Percentiles rank a stretch among this genome's conserved stretches.
These are phyloP conservation scores for Hippolais icterina DNA, from an alignment of 2,113 vertebrate genomes.

Conservation along the genomic window DNA sequence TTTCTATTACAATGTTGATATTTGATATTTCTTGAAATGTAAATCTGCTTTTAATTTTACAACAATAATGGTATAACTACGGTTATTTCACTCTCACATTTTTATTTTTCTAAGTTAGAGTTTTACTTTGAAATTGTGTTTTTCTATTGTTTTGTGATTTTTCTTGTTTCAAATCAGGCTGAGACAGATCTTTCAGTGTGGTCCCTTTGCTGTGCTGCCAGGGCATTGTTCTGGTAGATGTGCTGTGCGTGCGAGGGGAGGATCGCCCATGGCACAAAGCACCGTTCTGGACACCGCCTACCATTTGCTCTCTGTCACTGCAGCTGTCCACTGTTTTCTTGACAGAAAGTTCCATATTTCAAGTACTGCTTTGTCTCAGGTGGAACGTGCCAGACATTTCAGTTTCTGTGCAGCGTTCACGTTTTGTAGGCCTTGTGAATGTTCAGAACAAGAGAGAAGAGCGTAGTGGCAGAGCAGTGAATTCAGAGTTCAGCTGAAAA, in stretches of 20 bases:
- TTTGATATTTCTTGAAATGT: constrained; percentile 61
- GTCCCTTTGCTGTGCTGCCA: neutral
- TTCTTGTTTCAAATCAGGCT: neutral
- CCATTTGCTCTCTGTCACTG: neutral
- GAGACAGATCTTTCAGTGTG: neutral
- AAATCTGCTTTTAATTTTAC: constrained; percentile 73
- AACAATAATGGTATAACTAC: constrained; percentile 35
- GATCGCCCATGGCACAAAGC: neutral
- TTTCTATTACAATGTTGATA: constrained; percentile 67
- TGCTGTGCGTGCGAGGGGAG: neutral
- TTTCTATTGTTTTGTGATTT: neutral
- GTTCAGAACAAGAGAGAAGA: neutral
- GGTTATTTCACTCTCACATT: constrained; percentile 43
- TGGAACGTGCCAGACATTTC: neutral
- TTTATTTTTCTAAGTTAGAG: constrained; percentile 49
- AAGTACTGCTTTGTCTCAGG: neutral
- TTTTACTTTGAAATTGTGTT: constrained; percentile 32
- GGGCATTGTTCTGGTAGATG: neutral
- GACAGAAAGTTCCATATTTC: neutral
- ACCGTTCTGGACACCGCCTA: neutral
- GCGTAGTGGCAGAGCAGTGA: neutral
- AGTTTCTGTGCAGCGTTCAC: neutral
- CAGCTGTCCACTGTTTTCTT: neutral
- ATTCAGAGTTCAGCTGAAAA: neutral
- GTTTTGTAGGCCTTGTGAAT: accelerated